Percentiles rank a stretch among this genome's conserved stretches.
Conservation (phyloP, 2,113 vertebrate genomes). For the Mesembrinibis cayennensis region DNA sequence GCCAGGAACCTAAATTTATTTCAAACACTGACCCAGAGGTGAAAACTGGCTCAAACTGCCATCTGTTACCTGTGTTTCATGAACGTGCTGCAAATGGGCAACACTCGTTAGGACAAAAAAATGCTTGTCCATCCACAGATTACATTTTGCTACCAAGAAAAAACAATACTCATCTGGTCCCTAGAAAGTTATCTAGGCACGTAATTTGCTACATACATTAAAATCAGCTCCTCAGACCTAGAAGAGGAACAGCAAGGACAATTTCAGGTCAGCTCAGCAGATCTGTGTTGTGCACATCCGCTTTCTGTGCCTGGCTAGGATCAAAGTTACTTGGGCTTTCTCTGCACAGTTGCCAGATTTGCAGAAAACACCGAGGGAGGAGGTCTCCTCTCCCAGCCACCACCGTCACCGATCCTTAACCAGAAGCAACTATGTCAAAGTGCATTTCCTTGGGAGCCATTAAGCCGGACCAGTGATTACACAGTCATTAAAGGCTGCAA, state of each 20-base stretch:
- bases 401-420: background rate
- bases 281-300: accelerated
- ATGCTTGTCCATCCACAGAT: background rate
- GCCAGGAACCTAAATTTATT: background rate
- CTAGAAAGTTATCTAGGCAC: background rate
- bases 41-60: background rate
- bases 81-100: accelerated
- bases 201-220: background rate
- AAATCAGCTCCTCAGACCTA: background rate
- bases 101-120: accelerated
- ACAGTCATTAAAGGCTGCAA: background rate
- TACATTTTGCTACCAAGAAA: background rate
- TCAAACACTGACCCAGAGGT: background rate
- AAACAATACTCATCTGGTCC: background rate
- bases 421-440: background rate
- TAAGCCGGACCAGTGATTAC: background rate
- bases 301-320: background rate
- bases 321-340: background rate
- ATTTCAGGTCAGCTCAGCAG: background rate
- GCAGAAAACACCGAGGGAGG: background rate
- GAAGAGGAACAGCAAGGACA: background rate
- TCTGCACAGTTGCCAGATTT: background rate
- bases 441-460: background rate
- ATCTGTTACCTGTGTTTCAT: background rate
- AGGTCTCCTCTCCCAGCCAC: background rate